Evolutionary conservation across 2,797 vertebrate species (phyloP), one percentile per base, ranked within the genome.

Genomic region (Hoplostethus mediterraneus): DNA sequence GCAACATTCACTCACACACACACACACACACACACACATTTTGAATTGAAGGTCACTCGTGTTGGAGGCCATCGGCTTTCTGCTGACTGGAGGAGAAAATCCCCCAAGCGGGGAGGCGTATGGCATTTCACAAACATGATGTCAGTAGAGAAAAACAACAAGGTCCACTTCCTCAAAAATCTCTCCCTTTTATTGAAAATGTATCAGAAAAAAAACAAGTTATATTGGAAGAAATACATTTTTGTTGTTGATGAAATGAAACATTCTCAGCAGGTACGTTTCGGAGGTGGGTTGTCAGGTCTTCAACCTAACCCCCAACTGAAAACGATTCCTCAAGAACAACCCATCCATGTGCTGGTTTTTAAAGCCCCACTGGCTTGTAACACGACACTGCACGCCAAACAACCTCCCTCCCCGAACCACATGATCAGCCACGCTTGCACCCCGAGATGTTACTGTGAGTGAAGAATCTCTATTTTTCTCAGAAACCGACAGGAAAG

Each of bases 401-500:
- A 77, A 85, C 85, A 21, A 21, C 21, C 21, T 21, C 21, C 21
- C 21, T 21, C 21, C 77, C 79, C 67, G 0, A 65, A 76, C 69
- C 88, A 66, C 86, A 78, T 40, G 74, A 69, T 64, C 63, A 5
- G 6, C 21, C 61, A 21, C 16, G 45, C 71, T 73, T 6, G 48
- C 42, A 21, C 21, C 21, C 25, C 6, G 17, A n/a, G 52, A 45
- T 3, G 42, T 59, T 63, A 2, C 48, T 28, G 52, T 30, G 47
- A 57, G 66, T 11, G 55, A 67, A 67, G 47, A 1, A 61, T 49
- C 63, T 69, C 54, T 0, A 10, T 53, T 72, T 80, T 91, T 83
- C 90, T 78, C 79, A 85, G 87, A 91, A 91, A 73, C 81, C 71
- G 66, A 89, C 82, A 87, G 86, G 80, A 90, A 90, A 80, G 67